Percentiles rank a stretch among this genome's conserved stretches.
These are phyloP conservation scores for Itoplectis maculator DNA, from an alignment of 2,888 invertebrate species.

Conservation along the genomic window DNA sequence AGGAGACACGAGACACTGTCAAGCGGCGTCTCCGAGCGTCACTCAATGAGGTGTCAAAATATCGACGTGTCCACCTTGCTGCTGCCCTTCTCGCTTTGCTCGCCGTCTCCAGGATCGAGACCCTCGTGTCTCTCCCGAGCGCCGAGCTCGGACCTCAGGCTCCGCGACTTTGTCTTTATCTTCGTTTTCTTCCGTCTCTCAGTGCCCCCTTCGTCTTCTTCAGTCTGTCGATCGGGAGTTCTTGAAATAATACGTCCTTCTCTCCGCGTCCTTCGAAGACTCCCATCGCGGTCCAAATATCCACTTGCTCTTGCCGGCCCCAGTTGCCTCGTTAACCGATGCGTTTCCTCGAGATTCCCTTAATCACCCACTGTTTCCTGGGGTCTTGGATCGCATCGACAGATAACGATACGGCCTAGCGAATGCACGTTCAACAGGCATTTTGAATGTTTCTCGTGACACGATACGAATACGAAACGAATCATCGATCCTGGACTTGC, in stretches of 20 bases:
- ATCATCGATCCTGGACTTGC: neutral
- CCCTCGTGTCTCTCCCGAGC: neutral
- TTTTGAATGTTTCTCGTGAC: neutral
- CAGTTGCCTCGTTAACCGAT: slow-evolving; percentile 12
- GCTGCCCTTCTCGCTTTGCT: slow-evolving; percentile 14
- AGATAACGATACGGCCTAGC: neutral
- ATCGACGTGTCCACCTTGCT: slow-evolving; percentile 67
- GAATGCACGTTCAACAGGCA: neutral
- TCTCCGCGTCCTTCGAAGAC: neutral
- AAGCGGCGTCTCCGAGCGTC: slow-evolving; percentile 74
- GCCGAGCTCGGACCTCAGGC: neutral
- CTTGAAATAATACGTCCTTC: slow-evolving; percentile 8
- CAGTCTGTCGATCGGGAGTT: slow-evolving; percentile 1
- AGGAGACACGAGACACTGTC: slow-evolving; percentile 76
- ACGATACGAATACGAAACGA: neutral
- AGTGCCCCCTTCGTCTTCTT: slow-evolving; percentile 9
- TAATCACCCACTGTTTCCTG: slow-evolving; percentile 7
- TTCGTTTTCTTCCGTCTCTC: slow-evolving; percentile 18
- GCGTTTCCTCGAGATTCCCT: neutral
- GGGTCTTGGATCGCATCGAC: neutral
- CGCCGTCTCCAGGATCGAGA: slow-evolving; percentile 9
- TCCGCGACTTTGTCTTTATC: neutral
- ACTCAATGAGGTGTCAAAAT: slow-evolving; percentile 77
- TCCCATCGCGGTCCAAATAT: neutral
- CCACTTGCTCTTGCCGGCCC: neutral